Percentiles rank a stretch among this genome's conserved stretches.
Evolutionary conservation across 2,888 invertebrate species (phyloP).

Genomic region (Drosophila ezoana): DNA sequence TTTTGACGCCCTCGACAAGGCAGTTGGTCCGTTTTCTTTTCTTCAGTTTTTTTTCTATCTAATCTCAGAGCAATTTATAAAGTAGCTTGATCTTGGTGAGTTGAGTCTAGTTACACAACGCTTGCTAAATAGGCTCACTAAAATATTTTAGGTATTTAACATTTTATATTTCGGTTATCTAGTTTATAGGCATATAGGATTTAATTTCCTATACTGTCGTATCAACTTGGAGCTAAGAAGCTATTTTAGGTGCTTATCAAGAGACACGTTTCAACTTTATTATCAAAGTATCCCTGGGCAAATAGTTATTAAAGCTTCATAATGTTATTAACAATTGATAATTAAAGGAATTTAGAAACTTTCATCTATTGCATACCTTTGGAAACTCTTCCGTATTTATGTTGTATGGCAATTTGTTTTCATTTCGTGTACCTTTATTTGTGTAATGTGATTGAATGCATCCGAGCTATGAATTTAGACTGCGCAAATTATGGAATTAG

Average conservation of each 20-base stretch:
- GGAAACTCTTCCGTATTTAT: no score
- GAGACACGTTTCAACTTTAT: background rate
- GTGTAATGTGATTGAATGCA: slow-evolving; percentile 43
- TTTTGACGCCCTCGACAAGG: background rate
- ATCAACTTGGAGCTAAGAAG: background rate
- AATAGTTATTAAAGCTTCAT: slow-evolving; percentile 3
- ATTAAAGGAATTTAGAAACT: background rate
- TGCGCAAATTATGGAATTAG: slow-evolving; percentile 41
- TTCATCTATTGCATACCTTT: slow-evolving; percentile 1
- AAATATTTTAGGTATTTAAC: background rate
- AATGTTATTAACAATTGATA: background rate
- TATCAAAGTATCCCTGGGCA: background rate
- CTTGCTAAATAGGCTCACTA: background rate
- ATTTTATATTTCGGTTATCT: slow-evolving; percentile 14
- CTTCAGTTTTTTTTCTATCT: slow-evolving; percentile 6
- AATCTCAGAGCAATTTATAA: slow-evolving; percentile 6
- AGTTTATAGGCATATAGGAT: slow-evolving; percentile 3
- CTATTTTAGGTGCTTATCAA: slow-evolving; percentile 18
- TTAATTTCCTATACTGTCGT: background rate
- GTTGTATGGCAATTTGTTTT: slow-evolving; percentile 9
- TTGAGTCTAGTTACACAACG: background rate
- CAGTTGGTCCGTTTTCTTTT: background rate
- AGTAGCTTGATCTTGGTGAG: slow-evolving; percentile 1
- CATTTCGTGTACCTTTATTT: slow-evolving; percentile 29
- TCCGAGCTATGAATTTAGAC: slow-evolving; percentile 17